Evolutionary conservation across 2,888 invertebrate genomes (phyloP).

Genomic region (Macrophya annulata): DNA sequence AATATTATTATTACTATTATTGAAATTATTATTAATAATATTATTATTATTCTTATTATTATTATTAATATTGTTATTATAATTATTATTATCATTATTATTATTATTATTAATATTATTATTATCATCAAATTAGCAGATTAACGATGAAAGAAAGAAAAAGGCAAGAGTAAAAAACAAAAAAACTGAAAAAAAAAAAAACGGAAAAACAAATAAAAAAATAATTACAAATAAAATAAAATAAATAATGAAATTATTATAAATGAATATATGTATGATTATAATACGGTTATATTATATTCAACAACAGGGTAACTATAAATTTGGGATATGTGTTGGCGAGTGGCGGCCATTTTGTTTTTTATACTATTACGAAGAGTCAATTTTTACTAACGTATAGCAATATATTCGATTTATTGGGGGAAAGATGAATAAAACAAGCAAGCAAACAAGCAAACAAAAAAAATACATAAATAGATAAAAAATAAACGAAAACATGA

Average conservation of each 20-base stretch:
- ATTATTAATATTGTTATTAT: not conserved
- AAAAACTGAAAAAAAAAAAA: not conserved
- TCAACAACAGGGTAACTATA: conserved; percentile 77
- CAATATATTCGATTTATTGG: conserved; percentile 55
- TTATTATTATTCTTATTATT: not conserved
- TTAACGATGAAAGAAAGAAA: conserved; percentile 28
- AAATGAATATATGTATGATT: conserved; percentile 69
- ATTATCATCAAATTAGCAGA: conserved; percentile 58
- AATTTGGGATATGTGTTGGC: conserved; percentile 68
- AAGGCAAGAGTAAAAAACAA: not conserved
- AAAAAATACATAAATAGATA: conserved; percentile 58
- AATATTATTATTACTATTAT: not conserved
- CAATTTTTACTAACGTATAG: conserved; percentile 71
- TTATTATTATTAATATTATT: not conserved
- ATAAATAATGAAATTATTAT: conserved; percentile 58
- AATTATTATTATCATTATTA: not conserved
- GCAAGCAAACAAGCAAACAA: not conserved
- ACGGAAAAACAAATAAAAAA: not conserved
- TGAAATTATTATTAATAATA: not conserved
- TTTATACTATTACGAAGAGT: conserved; percentile 64
- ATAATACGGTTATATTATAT: conserved; percentile 75
- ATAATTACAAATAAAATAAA: not conserved
- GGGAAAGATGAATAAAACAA: not conserved
- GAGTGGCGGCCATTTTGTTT: conserved; percentile 75
- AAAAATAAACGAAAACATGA: not conserved